Conservation (phyloP, 1,140 invertebrate species). For the Macrocentrus cingulum region DNA sequence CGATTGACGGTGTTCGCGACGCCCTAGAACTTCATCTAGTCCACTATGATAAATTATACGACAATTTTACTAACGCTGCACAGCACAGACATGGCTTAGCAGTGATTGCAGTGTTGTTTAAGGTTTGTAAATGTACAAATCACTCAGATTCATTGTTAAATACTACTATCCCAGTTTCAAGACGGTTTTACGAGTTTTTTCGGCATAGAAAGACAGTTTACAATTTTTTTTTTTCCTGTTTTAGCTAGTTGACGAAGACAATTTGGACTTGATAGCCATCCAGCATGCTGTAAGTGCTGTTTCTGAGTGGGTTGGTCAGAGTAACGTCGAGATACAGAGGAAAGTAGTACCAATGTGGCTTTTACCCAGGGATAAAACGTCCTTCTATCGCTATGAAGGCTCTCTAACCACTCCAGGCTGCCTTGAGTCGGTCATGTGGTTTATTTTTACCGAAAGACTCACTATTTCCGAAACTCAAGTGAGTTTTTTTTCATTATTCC, state of each 20-base stretch:
- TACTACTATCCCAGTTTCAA: too few relatives aligned
- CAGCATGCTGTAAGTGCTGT: conserved; percentile 50
- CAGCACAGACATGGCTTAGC: conserved; percentile 65
- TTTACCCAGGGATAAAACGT: conserved; percentile 58
- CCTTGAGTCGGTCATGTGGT: conserved; percentile 74
- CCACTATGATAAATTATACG: conserved; percentile 65
- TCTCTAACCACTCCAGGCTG: conserved; percentile 77
- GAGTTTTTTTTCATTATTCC: conserved; percentile 12
- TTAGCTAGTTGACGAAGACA: conserved; percentile 52
- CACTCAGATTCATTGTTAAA: conserved; percentile 15
- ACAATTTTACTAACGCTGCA: conserved; percentile 60
- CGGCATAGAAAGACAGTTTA: too few relatives aligned
- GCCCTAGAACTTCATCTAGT: conserved; percentile 72
- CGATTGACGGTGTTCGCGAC: conserved; percentile 62
- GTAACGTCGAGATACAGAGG: conserved; percentile 26
- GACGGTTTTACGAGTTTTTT: too few relatives aligned
- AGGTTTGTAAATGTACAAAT: conserved; percentile 55
- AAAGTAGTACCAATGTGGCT: conserved; percentile 54
- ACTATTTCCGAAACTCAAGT: conserved; percentile 65
- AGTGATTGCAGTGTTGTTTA: conserved; percentile 71
- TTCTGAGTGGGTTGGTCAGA: conserved; percentile 35
- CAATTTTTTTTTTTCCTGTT: conserved; percentile 22
- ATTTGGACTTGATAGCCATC: conserved; percentile 56
- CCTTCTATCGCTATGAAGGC: conserved; percentile 70
- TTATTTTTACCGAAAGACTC: conserved; percentile 65